phyloP scores from a whole-genome alignment of 2,888 invertebrate genomes.

The Drosophila putrida region DNA sequence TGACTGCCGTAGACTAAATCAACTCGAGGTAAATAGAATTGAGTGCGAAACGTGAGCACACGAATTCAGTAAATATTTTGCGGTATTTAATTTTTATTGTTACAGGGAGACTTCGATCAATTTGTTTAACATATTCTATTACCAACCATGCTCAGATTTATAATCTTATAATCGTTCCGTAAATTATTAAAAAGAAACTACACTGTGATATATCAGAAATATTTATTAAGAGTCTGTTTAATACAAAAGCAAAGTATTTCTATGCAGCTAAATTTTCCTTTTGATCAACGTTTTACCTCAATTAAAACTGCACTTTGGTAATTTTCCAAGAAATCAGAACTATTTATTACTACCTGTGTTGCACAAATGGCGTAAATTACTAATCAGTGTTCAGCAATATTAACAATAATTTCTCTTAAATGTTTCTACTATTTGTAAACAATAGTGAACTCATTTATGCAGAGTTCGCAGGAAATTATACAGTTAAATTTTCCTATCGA shows the following conservation, averaged over 20 bases:
- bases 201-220: too few relatives aligned
- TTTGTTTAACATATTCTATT: not conserved
- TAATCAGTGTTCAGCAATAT: too few relatives aligned
- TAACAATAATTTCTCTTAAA: too few relatives aligned
- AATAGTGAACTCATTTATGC: too few relatives aligned
- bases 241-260: too few relatives aligned
- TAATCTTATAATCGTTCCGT: too few relatives aligned
- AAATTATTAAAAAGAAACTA: too few relatives aligned
- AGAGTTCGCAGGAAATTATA: not conserved
- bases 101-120: not conserved
- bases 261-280: not conserved
- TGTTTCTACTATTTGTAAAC: too few relatives aligned
- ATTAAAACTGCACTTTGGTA: not conserved
- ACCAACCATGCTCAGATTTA: too few relatives aligned
- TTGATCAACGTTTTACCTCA: conserved; percentile 5
- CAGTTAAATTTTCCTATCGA: not conserved
- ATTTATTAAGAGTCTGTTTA: too few relatives aligned
- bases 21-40: conserved; percentile 65
- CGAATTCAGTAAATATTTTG: not conserved
- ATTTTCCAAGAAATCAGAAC: not conserved
- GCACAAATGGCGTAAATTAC: too few relatives aligned
- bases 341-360: too few relatives aligned
- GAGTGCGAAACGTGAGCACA: conserved; percentile 55
- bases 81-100: not conserved
- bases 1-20: conserved; percentile 65